Percentiles rank a stretch among this genome's conserved stretches.
These are phyloP conservation scores for Synanthedon formicaeformis DNA, from an alignment of 2,888 invertebrate species.

Conservation along the genomic window DNA sequence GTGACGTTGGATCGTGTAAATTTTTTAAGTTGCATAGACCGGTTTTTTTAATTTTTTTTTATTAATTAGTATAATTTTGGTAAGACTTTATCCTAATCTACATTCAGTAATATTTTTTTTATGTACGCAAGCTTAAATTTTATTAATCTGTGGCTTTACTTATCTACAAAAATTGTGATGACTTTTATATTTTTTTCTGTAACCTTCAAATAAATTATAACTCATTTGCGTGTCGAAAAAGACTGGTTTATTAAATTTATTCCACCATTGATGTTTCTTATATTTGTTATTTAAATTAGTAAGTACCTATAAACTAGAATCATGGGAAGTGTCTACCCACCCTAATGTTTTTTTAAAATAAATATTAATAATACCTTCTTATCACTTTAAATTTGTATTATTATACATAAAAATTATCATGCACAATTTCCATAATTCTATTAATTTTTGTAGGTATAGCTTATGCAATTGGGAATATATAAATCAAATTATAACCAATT, in stretches of 20 bases:
- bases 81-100: background rate
- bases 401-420: too few relatives aligned
- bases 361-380: background rate
- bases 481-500: too few relatives aligned
- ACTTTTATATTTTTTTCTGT: background rate
- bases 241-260: background rate
- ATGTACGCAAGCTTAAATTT: too few relatives aligned
- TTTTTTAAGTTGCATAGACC: background rate
- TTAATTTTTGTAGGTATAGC: too few relatives aligned
- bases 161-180: background rate
- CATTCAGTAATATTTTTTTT: background rate
- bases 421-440: too few relatives aligned
- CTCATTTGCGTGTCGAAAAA: background rate
- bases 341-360: background rate
- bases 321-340: background rate
- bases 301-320: background rate
- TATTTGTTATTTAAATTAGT: background rate
- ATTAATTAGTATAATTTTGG: background rate
- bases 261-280: background rate
- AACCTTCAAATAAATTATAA: background rate
- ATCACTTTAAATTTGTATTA: background rate
- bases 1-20: background rate
- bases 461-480: too few relatives aligned
- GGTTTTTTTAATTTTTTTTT: background rate
- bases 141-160: background rate